Conservation (phyloP, 1,140 invertebrate genomes). For the Hypothenemus hampei region DNA sequence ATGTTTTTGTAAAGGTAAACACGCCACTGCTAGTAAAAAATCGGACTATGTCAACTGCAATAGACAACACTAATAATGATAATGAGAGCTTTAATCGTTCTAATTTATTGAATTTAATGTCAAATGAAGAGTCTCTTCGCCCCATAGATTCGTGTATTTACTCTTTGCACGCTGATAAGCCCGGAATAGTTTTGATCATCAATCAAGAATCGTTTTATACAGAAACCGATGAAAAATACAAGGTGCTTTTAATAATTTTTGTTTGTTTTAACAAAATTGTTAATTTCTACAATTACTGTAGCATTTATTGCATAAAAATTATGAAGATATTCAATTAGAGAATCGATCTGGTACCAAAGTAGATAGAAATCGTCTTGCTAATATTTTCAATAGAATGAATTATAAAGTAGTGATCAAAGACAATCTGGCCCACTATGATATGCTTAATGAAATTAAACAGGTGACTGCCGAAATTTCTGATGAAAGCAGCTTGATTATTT, state of each 20-base stretch:
- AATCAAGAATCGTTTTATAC: conserved; percentile 39
- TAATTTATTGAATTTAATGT: conserved; percentile 3
- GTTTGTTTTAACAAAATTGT: neutral
- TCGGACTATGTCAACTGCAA: neutral
- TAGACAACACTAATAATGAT: neutral
- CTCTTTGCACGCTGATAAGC: no score
- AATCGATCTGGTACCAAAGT: conserved; percentile 31
- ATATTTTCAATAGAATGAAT: conserved; percentile 31
- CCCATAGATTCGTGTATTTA: no score
- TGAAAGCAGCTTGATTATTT: conserved; percentile 38
- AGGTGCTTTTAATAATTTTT: conserved; percentile 19
- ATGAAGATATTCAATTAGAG: conserved; percentile 22
- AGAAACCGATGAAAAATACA: conserved; percentile 27
- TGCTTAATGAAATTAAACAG: conserved; percentile 26
- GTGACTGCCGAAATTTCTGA: conserved; percentile 11
- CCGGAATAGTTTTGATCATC: conserved; percentile 39
- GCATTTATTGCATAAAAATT: conserved; percentile 28
- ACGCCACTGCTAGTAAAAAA: neutral
- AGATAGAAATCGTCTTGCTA: conserved; percentile 31
- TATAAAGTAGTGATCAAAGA: conserved; percentile 28
- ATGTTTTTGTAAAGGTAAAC: neutral
- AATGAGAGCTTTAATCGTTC: neutral
- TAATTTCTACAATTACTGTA: conserved; percentile 7
- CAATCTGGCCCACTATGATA: conserved; percentile 30
- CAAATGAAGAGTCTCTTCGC: neutral